A percentile compares a stretch with the other conserved stretches of the same genome.
These are phyloP conservation scores for Chironomus striatipennis DNA, from an alignment of 1,140 invertebrate species.

Conservation along the genomic window DNA sequence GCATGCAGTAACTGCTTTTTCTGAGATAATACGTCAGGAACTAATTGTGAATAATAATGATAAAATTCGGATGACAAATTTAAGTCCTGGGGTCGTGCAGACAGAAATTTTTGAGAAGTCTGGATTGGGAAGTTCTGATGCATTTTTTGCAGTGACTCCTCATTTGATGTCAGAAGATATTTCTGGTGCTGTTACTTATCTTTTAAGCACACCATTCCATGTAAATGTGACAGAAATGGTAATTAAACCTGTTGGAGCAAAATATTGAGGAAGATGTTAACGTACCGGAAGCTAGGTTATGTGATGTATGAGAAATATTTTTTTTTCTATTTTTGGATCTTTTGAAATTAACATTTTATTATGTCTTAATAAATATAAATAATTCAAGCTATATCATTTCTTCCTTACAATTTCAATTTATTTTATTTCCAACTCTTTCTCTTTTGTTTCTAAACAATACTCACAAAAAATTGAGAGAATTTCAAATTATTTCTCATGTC, in stretches of 20 bases:
- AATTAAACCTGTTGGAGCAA: neutral
- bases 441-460: no score
- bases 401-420: no score
- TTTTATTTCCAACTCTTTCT: no score
- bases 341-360: no score
- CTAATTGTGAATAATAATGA: conserved; percentile 27
- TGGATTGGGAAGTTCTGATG: neutral
- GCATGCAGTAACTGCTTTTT: conserved; percentile 48
- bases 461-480: no score
- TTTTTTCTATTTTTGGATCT: no score
- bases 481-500: no score
- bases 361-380: no score
- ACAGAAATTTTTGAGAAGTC: neutral
- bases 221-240: neutral
- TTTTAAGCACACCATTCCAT: neutral
- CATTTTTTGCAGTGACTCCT: neutral
- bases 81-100: neutral
- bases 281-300: no score
- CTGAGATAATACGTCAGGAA: conserved; percentile 47
- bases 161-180: neutral
- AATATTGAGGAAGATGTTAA: neutral
- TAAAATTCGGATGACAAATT: conserved; percentile 1
- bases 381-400: no score
- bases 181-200: neutral
- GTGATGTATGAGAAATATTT: no score